Base-by-base conservation (phyloP, 2,888 invertebrate genomes). In the Pristionchus arcanus region DNA sequence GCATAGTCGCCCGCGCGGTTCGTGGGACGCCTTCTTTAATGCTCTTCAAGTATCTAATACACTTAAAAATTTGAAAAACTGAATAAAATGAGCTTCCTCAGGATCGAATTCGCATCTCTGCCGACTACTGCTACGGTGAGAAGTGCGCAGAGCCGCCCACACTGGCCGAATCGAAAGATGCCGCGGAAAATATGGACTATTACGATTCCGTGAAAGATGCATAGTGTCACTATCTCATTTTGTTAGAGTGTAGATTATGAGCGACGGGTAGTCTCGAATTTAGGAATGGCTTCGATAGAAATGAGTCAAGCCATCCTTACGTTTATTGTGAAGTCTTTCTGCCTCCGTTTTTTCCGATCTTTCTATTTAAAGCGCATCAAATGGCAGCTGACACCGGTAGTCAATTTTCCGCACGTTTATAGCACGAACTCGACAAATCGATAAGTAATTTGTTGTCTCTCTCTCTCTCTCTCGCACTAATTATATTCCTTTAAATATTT, bases 51-150 rank as follows among this genome's bases (percentile, higher is more conserved):
- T 11, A 13, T 13, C 42, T 49, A 9, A 3, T 11, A n/a, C n/a
- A 49, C 42, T 1, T 49, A 11, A 11, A 49, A 49, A 49, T 7
- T 7, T 7, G 11, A 49, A 49, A 49, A 49, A 25, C 4, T 4
- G 5, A n/a, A n/a, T n/a, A n/a, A n/a, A n/a, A n/a, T n/a, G n/a
- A n/a, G 13, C 13, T 4, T 68, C 15, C n/a, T 63, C 90, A 92
- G 92, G 91, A 91, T 81, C 89, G 90, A 89, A 89, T 92, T 42
- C 90, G 91, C 84, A 92, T 94, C 83, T 92, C 93, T 4, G 94
- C 94, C n/a, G 94, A 94, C 89, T 95, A 92, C 91, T 94, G 94
- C 90, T 93, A 93, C 89, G 94, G 94, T 16, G 94, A 94, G 88
- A 91, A 91, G 89, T 94, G 89, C 53, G 55, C 81, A 3, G 81